Percentiles rank a stretch among this genome's conserved stretches.
Evolutionary conservation across 2,113 vertebrate genomes (phyloP).

Genomic region (Neolamprologus variostigma): DNA sequence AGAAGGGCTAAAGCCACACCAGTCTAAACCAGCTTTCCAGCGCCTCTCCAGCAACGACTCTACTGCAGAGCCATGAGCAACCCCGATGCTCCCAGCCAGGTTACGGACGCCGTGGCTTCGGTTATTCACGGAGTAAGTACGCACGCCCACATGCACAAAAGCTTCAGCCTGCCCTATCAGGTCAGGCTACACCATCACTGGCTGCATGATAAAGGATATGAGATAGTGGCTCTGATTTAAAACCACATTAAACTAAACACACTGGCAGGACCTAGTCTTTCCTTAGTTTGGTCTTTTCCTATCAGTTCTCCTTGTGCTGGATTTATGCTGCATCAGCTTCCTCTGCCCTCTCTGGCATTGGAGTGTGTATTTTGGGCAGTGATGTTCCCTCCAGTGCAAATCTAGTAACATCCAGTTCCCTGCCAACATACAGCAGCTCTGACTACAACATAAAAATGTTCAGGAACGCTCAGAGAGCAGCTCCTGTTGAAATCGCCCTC

Average conservation of each 20-base stretch:
- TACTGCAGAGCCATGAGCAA: slow-evolving; percentile 63
- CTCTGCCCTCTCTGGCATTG: background rate
- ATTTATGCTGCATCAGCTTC: slow-evolving; percentile 42
- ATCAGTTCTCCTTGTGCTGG: background rate
- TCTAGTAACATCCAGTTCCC: background rate
- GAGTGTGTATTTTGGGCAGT: slow-evolving; percentile 41
- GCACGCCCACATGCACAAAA: background rate
- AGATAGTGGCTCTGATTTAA: background rate
- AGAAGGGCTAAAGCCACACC: slow-evolving; percentile 72
- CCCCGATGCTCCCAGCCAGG: slow-evolving; percentile 35
- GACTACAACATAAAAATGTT: background rate
- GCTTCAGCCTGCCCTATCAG: background rate
- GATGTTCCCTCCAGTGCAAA: background rate
- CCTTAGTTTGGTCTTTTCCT: background rate
- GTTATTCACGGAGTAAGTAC: slow-evolving; percentile 61
- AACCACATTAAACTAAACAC: background rate
- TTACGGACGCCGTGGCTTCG: slow-evolving; percentile 49
- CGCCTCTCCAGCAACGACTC: slow-evolving; percentile 12
- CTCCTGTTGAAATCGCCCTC: background rate
- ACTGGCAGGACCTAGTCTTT: background rate
- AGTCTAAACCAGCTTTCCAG: slow-evolving; percentile 22
- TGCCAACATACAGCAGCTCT: background rate
- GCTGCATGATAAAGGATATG: background rate
- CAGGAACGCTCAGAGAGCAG: background rate
- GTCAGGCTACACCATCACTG: background rate